Conservation (phyloP, 1,140 invertebrate species). For the Apis florea region DNA sequence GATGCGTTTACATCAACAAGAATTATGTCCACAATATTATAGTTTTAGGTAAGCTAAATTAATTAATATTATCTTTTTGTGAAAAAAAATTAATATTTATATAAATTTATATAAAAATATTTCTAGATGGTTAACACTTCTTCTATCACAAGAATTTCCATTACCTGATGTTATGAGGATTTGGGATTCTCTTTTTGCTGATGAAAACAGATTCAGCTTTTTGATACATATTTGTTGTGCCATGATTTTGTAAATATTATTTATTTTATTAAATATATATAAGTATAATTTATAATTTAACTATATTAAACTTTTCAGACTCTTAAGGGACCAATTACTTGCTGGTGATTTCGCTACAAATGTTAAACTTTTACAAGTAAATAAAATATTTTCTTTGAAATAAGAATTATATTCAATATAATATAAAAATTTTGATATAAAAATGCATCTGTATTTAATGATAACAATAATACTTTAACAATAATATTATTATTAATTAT, state of each 20-base stretch:
- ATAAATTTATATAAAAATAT: conserved; percentile 14
- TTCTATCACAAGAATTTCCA: conserved; percentile 98
- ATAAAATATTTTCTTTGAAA: not conserved
- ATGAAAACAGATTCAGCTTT: conserved; percentile 93
- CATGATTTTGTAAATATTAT: conserved; percentile 94
- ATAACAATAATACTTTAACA: no score
- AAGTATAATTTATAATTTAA: conserved; percentile 12
- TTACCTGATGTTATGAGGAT: conserved; percentile 97
- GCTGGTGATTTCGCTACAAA: conserved; percentile 93
- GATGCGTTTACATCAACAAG: conserved; percentile 88
- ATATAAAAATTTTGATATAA: not conserved
- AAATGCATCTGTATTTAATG: no score
- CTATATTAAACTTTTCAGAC: conserved; percentile 79
- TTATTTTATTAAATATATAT: not conserved
- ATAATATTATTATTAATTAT: no score
- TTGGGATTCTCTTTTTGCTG: conserved; percentile 97
- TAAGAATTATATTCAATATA: not conserved
- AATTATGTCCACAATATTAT: conserved; percentile 96
- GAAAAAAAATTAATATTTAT: not conserved
- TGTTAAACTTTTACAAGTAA: conserved; percentile 94
- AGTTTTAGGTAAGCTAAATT: conserved; percentile 87
- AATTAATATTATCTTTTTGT: not conserved
- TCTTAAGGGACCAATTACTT: conserved; percentile 90
- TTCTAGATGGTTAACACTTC: conserved; percentile 94
- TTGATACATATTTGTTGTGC: conserved; percentile 96